Evolutionary conservation across 2,797 vertebrate species (phyloP).

Genomic region (Molossus alvarezi): DNA sequence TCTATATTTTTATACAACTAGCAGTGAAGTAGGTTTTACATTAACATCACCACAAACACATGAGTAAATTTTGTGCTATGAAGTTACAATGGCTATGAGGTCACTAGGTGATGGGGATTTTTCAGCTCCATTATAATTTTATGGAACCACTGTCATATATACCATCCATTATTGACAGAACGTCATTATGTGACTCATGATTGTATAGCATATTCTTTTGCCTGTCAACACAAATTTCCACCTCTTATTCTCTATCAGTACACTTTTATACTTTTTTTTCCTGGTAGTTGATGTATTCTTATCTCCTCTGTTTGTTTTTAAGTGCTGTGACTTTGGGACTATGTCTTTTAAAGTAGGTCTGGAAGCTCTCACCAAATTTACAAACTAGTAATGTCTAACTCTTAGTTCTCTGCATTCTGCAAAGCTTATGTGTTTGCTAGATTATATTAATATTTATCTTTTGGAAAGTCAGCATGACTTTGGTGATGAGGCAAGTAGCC

Average conservation of each 20-base stretch:
- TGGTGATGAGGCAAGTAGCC: conserved; percentile 46
- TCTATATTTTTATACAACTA: not conserved
- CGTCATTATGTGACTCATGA: not conserved
- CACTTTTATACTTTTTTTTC: not conserved
- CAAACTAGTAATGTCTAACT: conserved; percentile 21
- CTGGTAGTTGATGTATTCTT: not conserved
- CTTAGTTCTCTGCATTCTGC: conserved; percentile 37
- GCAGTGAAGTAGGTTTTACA: not conserved
- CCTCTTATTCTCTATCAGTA: not conserved
- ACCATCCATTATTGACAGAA: not conserved
- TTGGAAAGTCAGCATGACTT: conserved; percentile 51
- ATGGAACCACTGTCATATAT: not conserved
- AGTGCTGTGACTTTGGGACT: not conserved
- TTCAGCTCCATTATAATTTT: not conserved
- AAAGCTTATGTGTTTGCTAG: conserved; percentile 69
- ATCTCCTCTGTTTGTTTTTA: conserved; percentile 24
- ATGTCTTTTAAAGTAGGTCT: conserved; percentile 39
- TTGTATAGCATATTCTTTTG: not conserved
- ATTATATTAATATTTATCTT: conserved; percentile 75
- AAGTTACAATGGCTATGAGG: not conserved
- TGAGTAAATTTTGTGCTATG: not conserved
- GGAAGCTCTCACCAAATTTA: conserved; percentile 65
- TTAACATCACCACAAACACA: not conserved
- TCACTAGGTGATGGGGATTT: not conserved
- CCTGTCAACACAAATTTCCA: not conserved